Conservation (phyloP, 2,113 vertebrate species). For the Alligator mississippiensis region DNA sequence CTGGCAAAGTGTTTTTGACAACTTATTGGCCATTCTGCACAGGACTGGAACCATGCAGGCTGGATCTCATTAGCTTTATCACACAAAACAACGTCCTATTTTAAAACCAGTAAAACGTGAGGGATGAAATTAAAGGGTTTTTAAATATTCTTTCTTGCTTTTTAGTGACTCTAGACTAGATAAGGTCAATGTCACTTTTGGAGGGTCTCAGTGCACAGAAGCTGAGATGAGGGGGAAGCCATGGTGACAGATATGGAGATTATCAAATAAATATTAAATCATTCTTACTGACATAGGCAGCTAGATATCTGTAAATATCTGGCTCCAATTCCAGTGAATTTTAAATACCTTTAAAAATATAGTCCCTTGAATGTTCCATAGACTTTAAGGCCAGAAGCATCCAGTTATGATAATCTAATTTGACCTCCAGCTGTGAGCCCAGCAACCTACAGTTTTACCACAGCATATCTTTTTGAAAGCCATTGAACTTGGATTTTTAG, state of each 20-base stretch:
- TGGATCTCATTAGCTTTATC: not conserved
- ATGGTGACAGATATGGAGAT: not conserved
- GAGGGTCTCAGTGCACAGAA: not conserved
- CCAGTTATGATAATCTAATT: too few species aligned
- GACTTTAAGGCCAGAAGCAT: not conserved
- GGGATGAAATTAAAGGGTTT: not conserved
- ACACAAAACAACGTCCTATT: not conserved
- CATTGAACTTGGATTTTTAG: not conserved
- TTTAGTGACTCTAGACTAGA: not conserved
- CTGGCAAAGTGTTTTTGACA: fast-evolving
- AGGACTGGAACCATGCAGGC: not conserved
- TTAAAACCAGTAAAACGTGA: conserved; percentile 15
- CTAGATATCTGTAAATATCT: not conserved
- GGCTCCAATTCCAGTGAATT: not conserved
- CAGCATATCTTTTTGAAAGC: not conserved
- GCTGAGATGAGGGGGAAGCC: not conserved
- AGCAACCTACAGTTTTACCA: not conserved
- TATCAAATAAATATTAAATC: not conserved
- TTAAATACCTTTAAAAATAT: not conserved
- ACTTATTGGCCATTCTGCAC: not conserved
- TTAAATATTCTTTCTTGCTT: not conserved
- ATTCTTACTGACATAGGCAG: not conserved
- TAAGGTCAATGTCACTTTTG: not conserved
- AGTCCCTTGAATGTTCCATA: not conserved
- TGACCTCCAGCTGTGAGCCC: not conserved